Evolutionary conservation across 2,888 invertebrate genomes (phyloP), one percentile per base, ranked within the genome.

Genomic region (Dryomyza anilis): DNA sequence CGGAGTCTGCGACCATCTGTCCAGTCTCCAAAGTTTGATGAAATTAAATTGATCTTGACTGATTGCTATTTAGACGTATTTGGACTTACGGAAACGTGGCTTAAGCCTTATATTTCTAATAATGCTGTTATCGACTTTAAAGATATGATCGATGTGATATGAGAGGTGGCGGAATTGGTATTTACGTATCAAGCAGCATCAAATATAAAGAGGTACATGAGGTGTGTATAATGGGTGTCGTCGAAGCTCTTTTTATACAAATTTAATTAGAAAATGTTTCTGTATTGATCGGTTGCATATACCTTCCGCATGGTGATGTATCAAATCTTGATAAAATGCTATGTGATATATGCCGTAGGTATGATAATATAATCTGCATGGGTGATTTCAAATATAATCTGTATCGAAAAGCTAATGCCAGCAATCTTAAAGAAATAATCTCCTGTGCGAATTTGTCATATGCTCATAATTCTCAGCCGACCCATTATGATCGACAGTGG

Each of bases 371-470:
- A 25, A 25, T 61, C 4, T 16, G 19, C n/a, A 16, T 61, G 52
- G 61, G 39, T 23, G 43, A 52, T 52, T 61, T 61, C n/a, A 61
- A 61, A 23, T 19, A 36, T 23, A 61, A 61, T 25, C 16, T 61
- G 14, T 61, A 36, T 29, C 3, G 46, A 30, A 16, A 1, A 16
- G 5, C n/a, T 48, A 8, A 27, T 48, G n/a, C n/a, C 29, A 48
- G 19, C n/a, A 43, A 12, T 33, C 8, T 33, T 29, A 14, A 19
- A 43, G 43, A 43, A 8, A 19, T 16, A 16, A n/a, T 43, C 19
- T 43, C 43, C 43, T 43, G 43, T 43, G 2, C 19, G 19, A 43
- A 43, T 19, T 43, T 43, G 43, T 16, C 43, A 16, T 43, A 43
- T 43, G 43, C 19, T 43, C 43, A 16, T 19, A 43, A 43, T 43